Evolutionary conservation across 2,113 vertebrate genomes (phyloP).

Genomic region (Toxotes jaculatrix): DNA sequence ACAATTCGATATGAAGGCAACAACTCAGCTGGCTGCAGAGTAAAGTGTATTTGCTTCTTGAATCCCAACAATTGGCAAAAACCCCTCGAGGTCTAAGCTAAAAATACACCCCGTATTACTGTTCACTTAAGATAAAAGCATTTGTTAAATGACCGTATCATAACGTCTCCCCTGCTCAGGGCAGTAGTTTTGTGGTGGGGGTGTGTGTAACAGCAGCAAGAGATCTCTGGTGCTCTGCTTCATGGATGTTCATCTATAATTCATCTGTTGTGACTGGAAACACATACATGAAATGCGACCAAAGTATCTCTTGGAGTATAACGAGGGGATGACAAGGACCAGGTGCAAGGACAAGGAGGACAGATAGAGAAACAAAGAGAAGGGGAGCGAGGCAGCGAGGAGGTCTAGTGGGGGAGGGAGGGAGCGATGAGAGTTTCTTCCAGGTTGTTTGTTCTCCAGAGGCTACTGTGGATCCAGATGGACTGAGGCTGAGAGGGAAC

Average conservation of each 20-base stretch:
- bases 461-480: constrained; percentile 65
- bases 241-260: constrained; percentile 69
- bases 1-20: constrained; percentile 34
- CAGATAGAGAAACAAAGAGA: background rate
- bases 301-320: constrained; percentile 33
- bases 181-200: constrained; percentile 18
- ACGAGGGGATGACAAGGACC: constrained; percentile 4
- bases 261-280: constrained; percentile 59
- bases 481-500: constrained; percentile 63
- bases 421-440: constrained; percentile 43
- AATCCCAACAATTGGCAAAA: constrained; percentile 43
- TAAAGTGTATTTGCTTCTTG: constrained; percentile 25
- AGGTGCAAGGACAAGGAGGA: background rate
- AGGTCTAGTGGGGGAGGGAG: constrained; percentile 10
- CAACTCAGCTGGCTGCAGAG: constrained; percentile 29
- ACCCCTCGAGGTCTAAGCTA: constrained; percentile 48
- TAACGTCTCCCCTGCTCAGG: constrained; percentile 44
- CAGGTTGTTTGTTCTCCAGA: constrained; percentile 67
- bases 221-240: constrained; percentile 50
- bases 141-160: constrained; percentile 68
- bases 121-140: constrained; percentile 73
- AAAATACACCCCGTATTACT: constrained; percentile 68
- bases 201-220: constrained; percentile 44
- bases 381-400: background rate
- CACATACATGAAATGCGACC: constrained; percentile 55